Evolutionary conservation across 2,113 vertebrate genomes (phyloP).

Genomic region (Pithys albifrons): DNA sequence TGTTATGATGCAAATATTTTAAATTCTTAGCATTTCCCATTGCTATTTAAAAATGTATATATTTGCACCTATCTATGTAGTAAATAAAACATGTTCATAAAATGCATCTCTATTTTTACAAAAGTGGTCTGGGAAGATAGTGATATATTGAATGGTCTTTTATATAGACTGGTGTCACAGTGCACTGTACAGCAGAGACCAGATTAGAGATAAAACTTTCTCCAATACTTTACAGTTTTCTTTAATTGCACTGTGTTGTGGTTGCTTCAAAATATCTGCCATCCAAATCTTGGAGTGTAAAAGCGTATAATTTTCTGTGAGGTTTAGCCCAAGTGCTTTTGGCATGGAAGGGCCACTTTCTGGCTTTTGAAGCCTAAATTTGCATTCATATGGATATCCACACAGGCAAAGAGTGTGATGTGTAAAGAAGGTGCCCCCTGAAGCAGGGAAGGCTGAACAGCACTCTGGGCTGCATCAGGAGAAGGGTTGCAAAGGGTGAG

Average conservation of each 20-base stretch:
- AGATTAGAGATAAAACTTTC: not conserved
- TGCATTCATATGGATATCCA: not conserved
- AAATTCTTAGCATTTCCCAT: not conserved
- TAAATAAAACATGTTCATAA: not conserved
- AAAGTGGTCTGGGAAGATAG: not conserved
- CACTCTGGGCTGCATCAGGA: not conserved
- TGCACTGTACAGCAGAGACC: not conserved
- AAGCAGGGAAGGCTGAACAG: not conserved
- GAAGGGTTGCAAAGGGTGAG: not conserved
- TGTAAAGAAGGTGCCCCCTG: not conserved
- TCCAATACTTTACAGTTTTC: not conserved
- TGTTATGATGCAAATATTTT: not conserved
- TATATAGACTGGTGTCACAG: too few relatives aligned
- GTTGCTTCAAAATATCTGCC: not conserved
- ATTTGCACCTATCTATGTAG: not conserved
- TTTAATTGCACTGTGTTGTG: not conserved
- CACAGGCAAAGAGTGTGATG: not conserved
- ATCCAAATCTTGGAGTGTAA: not conserved
- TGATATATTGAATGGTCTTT: not conserved
- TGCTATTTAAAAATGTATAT: not conserved
- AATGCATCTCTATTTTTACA: not conserved
- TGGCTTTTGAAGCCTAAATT: not conserved
- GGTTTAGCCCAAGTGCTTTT: not conserved
- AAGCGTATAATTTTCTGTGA: not conserved
- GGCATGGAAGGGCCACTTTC: not conserved